Percentiles rank a stretch among this genome's conserved stretches.
phyloP scores from a whole-genome alignment of 37 sponge, comb jelly and placozoan species.

The Amphimedon queenslandica region DNA sequence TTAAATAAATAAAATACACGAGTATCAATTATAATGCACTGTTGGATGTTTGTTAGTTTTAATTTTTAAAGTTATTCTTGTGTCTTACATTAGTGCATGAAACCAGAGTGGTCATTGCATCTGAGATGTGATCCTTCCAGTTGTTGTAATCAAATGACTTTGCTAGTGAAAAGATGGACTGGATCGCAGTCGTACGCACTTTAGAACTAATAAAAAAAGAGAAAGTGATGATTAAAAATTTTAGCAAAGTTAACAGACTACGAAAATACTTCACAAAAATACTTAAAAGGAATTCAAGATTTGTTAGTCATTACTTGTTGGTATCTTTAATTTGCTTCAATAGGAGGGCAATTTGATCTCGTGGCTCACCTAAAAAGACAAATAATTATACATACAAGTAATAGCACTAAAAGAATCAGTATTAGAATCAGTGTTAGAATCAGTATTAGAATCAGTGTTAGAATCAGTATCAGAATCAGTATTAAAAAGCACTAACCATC shows the following conservation, averaged over 20 bases:
- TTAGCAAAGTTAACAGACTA: too few species aligned
- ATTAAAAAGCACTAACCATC: conserved; percentile 14
- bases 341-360: conserved; percentile 43
- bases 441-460: too few species aligned
- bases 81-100: background rate
- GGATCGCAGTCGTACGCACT: conserved; percentile 30
- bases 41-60: conserved; percentile 3
- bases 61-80: background rate
- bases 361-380: conserved; percentile 3
- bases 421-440: too few species aligned
- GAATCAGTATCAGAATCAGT: background rate
- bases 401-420: background rate
- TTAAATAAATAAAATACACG: background rate
- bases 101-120: background rate
- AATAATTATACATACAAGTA: background rate
- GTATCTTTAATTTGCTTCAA: conserved; percentile 26
- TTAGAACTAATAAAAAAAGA: conserved; percentile 27
- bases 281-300: background rate
- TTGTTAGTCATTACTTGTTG: conserved; percentile 6
- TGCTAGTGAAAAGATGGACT: conserved; percentile 38
- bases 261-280: background rate
- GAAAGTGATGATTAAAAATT: background rate
- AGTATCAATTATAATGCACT: background rate
- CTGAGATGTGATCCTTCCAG: conserved; percentile 63
- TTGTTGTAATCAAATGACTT: conserved; percentile 42